Evolutionary conservation across 2,888 invertebrate genomes (phyloP).

Genomic region (Pteria penguin): DNA sequence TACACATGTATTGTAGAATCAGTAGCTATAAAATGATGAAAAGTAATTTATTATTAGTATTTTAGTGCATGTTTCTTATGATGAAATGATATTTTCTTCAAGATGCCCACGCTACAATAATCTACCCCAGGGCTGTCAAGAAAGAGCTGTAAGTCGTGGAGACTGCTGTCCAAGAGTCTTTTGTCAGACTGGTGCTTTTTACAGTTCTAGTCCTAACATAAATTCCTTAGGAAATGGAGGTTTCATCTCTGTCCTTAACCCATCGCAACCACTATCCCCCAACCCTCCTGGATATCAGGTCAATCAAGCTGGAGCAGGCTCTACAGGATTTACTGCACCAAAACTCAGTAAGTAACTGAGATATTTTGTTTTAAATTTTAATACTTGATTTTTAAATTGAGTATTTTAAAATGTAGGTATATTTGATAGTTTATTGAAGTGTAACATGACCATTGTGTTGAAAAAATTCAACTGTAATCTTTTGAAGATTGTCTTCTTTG

Average conservation of each 20-base stretch:
- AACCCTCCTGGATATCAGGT: slow-evolving; percentile 51
- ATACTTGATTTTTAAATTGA: too few relatives aligned
- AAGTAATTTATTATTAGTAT: too few relatives aligned
- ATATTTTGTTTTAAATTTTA: too few relatives aligned
- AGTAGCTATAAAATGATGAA: too few relatives aligned
- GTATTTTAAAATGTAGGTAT: too few relatives aligned
- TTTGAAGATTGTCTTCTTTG: too few relatives aligned
- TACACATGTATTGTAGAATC: too few relatives aligned
- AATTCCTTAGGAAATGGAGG: slow-evolving; percentile 64
- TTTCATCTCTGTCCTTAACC: slow-evolving; percentile 52
- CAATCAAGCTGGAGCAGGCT: slow-evolving; percentile 55
- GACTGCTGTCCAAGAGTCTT: slow-evolving; percentile 59
- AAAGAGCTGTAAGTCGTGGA: slow-evolving; percentile 48
- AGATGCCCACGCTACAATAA: slow-evolving; percentile 70
- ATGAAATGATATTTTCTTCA: too few relatives aligned
- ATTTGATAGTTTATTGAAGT: too few relatives aligned
- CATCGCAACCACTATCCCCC: slow-evolving; percentile 53
- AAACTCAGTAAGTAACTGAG: slow-evolving; percentile 53
- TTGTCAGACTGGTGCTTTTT: slow-evolving; percentile 61
- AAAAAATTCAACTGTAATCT: too few relatives aligned
- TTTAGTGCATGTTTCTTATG: too few relatives aligned
- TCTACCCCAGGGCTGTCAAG: slow-evolving; percentile 58
- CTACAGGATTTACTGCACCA: slow-evolving; percentile 59
- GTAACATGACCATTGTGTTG: too few relatives aligned
- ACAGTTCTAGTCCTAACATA: slow-evolving; percentile 58